Evolutionary conservation across 1,140 invertebrate genomes (phyloP), one percentile per base, ranked within the genome.

Genomic region (Apis cerana): DNA sequence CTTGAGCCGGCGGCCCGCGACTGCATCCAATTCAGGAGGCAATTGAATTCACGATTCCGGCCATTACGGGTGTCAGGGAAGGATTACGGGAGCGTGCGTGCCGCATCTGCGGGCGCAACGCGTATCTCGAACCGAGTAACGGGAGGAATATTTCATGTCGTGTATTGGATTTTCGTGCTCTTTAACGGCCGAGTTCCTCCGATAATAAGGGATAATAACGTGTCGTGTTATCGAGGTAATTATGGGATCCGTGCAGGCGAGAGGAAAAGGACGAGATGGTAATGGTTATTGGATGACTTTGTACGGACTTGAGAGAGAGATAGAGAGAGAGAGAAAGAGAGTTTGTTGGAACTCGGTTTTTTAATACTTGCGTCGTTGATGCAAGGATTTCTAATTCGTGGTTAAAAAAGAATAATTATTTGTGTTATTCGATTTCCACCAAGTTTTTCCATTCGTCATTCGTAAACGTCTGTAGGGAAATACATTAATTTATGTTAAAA

Each of bases 11-110:
- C 75, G 80, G 85, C 65, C 79, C 54, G 81, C 79, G 86, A 86
- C 71, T 76, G 85, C 86, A 85, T 87, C 88, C 90, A 90, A 91
- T 90, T 90, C 90, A 92, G 88, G 33, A 89, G 88, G 85, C 92
- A 92, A 93, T 93, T 94, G 92, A 93, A 94, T 93, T 92, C 90
- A 92, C 91, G 90, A 92, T 93, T 91, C 89, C 91, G 91, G 91
- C 92, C 90, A 92, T 93, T 93, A 93, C 86, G 89, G 89, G 91
- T 91, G 92, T 91, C 93, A 90, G 92, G 92, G 92, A 93, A 93
- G 92, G 93, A 94, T 94, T 93, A 91, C 88, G 89, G 87, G 91
- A 59, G 75, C 62, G 85, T 88, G 87, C 93, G 91, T 93, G 92
- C 90, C 92, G 92, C 92, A 93, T 93, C 93, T 92, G 92, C 85